Base-by-base conservation (phyloP, 2,888 invertebrate genomes). In the Altica lythri region DNA sequence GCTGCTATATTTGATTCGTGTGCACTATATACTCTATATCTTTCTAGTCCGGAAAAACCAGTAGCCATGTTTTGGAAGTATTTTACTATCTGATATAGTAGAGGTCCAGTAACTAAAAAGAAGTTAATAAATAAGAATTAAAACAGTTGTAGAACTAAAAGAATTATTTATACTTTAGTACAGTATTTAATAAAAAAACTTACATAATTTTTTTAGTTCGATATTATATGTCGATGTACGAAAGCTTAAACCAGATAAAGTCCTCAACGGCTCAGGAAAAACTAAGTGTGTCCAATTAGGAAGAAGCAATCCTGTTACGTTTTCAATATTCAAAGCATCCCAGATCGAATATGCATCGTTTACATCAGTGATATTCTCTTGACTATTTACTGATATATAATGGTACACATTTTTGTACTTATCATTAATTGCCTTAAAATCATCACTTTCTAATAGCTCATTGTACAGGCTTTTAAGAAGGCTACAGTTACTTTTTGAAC, bases 311-410 rank as follows among this genome's bases (percentile, higher is more conserved):
- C 44, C 53, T 12, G 12, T 42, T 4, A 14, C 16, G 13, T 44
- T 16, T 74, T 89, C 89, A 53, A 89, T 87, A 34, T 74, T 80
- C 2, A 89, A 72, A 0, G 77, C 79, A 64, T 83, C 84, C 65
- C 84, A 87, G 6, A 90, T 73, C 1, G 1, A 12, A 4, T 1
- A 8, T 2, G 55, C 79, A 79, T 48, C 77, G 55, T 75, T 68
- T 34, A 85, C 77, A 35, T 79, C 76, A n/a, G 78, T 74, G 0
- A 89, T 73, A 38, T 75, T 66, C 72, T 0, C 89, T 89, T 1
- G 85, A 76, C 55, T 85, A 71, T 9, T 79, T 70, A 0, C 83
- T 78, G n/a, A n/a, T 25, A 90, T 68, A 67, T 86, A 85, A 62
- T 79, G 67, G 74, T 85, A 89, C 1, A 90, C 68, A 12, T 77